These are phyloP conservation scores for Nephrotoma guestfalica DNA, from an alignment of 2,888 invertebrate species.

Conservation along the genomic window DNA sequence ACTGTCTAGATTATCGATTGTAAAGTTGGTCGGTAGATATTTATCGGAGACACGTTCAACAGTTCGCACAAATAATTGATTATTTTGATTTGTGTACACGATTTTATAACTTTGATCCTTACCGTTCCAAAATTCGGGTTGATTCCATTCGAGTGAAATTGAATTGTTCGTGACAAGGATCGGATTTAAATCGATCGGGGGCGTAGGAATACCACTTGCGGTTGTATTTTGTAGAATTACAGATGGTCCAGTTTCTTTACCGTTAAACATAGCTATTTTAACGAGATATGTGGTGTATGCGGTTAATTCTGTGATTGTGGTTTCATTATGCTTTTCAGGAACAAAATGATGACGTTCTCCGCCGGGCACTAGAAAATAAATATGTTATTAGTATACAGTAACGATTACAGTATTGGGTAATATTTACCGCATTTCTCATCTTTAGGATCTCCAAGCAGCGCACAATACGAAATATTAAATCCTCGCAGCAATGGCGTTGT, in stretches of 20 bases:
- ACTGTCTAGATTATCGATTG: slow-evolving; percentile 5
- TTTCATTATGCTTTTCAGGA: background rate
- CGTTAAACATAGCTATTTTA: slow-evolving; percentile 41
- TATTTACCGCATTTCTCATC: background rate
- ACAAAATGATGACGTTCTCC: background rate
- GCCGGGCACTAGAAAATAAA: background rate
- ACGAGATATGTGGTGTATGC: slow-evolving; percentile 59
- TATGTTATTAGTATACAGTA: background rate
- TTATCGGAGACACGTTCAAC: background rate
- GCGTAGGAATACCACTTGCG: background rate
- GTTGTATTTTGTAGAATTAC: slow-evolving; percentile 30
- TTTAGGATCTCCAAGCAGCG: slow-evolving; percentile 16
- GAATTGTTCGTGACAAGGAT: background rate
- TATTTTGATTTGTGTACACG: background rate
- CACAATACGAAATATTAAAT: slow-evolving; percentile 55
- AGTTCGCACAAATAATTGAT: background rate
- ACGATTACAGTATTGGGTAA: too few species aligned
- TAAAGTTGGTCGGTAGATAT: background rate
- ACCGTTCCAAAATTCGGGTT: slow-evolving; percentile 53
- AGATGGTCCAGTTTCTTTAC: slow-evolving; percentile 32
- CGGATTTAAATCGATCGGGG: background rate
- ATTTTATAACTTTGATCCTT: background rate
- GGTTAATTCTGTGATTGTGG: slow-evolving; percentile 35
- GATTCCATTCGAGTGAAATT: slow-evolving; percentile 26
- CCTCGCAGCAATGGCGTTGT: slow-evolving; percentile 52